These are phyloP conservation scores for Chaitophorus viminalis DNA, from an alignment of 2,888 invertebrate genomes.

Conservation along the genomic window DNA sequence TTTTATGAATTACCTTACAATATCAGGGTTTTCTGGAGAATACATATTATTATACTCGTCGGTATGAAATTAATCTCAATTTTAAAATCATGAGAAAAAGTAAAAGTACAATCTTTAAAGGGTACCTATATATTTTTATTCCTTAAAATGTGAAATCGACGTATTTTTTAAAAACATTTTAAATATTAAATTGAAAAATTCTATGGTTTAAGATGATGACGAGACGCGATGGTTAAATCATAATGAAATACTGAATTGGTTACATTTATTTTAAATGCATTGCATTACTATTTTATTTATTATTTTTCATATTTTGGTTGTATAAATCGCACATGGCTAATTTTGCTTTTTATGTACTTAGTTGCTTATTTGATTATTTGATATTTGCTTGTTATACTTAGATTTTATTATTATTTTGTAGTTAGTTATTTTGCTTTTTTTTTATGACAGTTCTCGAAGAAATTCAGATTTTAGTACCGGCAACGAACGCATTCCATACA, in stretches of 20 bases:
- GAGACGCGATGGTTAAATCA: too few species aligned
- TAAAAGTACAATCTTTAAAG: too few species aligned
- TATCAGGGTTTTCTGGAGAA: not conserved
- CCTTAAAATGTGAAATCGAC: too few species aligned
- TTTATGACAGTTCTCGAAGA: conserved; percentile 50
- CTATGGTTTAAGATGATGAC: too few species aligned
- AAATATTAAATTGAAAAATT: too few species aligned
- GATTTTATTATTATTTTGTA: conserved; percentile 47
- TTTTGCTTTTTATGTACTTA: too few species aligned
- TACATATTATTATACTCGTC: not conserved
- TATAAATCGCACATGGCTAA: not conserved
- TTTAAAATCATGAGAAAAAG: too few species aligned
- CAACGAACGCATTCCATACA: conserved; percentile 63
- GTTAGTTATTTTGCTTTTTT: conserved; percentile 57
- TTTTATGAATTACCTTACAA: not conserved
- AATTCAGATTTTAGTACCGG: conserved; percentile 57
- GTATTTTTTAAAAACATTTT: too few species aligned
- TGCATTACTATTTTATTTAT: not conserved
- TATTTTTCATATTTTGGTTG: not conserved
- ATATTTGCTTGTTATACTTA: not conserved
- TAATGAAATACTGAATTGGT: too few species aligned
- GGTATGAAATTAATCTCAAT: too few species aligned
- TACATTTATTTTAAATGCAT: too few species aligned
- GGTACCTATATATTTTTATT: too few species aligned
- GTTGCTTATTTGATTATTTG: not conserved